Evolutionary conservation across 2,113 vertebrate species (phyloP).

Genomic region (Tringa solitaria): DNA sequence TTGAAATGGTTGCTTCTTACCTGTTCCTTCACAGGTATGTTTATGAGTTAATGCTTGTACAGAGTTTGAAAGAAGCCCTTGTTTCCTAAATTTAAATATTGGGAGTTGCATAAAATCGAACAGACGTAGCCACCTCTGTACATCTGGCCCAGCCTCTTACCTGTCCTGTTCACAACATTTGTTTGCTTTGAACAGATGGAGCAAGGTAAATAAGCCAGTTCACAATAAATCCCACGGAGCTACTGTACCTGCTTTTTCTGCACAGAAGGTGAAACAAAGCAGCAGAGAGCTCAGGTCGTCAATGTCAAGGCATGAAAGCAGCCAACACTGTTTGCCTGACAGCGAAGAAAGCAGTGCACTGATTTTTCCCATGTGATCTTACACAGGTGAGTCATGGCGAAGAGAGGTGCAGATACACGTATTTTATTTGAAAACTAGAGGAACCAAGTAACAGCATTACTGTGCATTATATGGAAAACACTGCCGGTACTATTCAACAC

Average conservation of each 20-base stretch:
- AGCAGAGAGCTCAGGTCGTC: not conserved
- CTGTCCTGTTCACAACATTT: not conserved
- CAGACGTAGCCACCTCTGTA: not conserved
- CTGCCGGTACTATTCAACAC: not conserved
- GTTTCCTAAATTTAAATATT: not conserved
- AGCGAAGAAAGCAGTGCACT: not conserved
- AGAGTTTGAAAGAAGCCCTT: not conserved
- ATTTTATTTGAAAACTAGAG: not conserved
- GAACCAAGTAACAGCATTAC: not conserved
- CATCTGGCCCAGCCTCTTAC: not conserved
- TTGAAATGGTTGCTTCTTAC: not conserved
- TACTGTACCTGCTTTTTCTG: not conserved
- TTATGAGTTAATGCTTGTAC: not conserved
- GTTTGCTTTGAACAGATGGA: slow-evolving; percentile 28
- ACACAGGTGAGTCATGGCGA: not conserved
- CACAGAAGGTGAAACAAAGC: not conserved
- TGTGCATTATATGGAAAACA: not conserved
- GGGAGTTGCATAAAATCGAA: not conserved
- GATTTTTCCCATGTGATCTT: not conserved
- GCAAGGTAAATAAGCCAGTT: not conserved
- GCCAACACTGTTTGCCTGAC: not conserved
- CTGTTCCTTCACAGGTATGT: not conserved
- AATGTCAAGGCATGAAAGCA: not conserved
- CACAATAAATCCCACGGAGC: not conserved
- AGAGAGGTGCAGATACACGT: not conserved